phyloP scores from a whole-genome alignment of 2,113 vertebrate species.

The Sylvia atricapilla region DNA sequence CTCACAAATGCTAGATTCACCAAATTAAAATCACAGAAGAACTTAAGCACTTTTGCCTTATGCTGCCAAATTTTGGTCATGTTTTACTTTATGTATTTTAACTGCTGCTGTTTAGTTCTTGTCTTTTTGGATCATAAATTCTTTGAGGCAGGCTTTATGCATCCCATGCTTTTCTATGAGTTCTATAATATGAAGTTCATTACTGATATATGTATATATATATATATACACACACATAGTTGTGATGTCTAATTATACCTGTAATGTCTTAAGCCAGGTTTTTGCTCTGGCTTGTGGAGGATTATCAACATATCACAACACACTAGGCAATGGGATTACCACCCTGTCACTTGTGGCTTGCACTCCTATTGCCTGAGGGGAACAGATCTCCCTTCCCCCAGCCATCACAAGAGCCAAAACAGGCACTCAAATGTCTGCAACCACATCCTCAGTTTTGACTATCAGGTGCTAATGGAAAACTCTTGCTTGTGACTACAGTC shows the following conservation, averaged over 20 bases:
- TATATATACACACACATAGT: neutral
- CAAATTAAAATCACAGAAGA: neutral
- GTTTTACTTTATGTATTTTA: neutral
- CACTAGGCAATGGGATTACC: neutral
- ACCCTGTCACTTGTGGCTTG: neutral
- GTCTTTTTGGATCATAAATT: neutral
- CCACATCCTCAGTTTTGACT: neutral
- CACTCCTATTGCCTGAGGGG: neutral
- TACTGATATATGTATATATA: neutral
- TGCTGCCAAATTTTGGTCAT: neutral
- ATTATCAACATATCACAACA: neutral
- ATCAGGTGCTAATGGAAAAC: neutral
- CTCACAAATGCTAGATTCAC: constrained; percentile 15
- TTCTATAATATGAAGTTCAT: neutral
- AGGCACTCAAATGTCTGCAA: neutral
- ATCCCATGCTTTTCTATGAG: neutral
- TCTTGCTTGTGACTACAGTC: neutral
- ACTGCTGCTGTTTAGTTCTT: neutral
- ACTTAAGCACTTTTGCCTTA: neutral
- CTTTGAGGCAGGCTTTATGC: neutral
- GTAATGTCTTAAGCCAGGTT: neutral
- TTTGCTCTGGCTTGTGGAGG: neutral
- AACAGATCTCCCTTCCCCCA: neutral
- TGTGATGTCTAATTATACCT: neutral
- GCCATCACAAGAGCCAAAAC: neutral